Base-by-base conservation (phyloP, 2,113 vertebrate genomes). In the Varanus komodoensis region DNA sequence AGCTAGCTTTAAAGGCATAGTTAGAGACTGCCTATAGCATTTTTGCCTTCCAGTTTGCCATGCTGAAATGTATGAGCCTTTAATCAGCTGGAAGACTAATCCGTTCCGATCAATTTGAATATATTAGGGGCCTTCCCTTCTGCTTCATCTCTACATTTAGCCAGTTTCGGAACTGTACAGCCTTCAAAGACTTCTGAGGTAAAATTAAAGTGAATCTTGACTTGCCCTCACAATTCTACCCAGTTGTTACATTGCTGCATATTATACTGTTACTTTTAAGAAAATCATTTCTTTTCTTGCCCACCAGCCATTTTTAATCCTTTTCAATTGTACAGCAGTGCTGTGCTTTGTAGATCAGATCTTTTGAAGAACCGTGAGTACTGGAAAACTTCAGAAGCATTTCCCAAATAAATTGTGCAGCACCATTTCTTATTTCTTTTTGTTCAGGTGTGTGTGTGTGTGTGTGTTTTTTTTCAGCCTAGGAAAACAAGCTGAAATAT, bases 61-160 rank as follows among this genome's bases (percentile, higher is more conserved):
- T 9, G 68, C 75, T 64, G 52, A 81, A 81, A 82, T 48, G 34
- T 71, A 57, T 77, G 79, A 77, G 8, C 64, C 44, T 74, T 80
- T 83, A 87, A 83, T 92, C 88, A 87, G 48, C 74, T 69, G 52
- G 64, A 38, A 89, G 85, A 89, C 29, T 87, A 92, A 90, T 81
- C 80, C 73, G 32, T 77, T 81, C 75, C 25, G n/a, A 88, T 90
- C 82, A 75, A 80, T 90, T 88, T 90, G 86, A 90, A 90, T 88
- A 64, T 34, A 84, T 80, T 67, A 90, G 44, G 67, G 82, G 75
- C 25, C 32, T 54, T 88, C 44, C 54, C 74, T 88, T 90, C 69
- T 86, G 48, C 67, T 90, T 88, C 83, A 82, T 74, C 77, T 90
- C 44, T 74, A 68, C 50, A 54, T 86, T 69, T 88, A 82, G 68